Evolutionary conservation across 1,140 invertebrate genomes (phyloP), one percentile per base, ranked within the genome.

Genomic region (Halyomorpha halys): DNA sequence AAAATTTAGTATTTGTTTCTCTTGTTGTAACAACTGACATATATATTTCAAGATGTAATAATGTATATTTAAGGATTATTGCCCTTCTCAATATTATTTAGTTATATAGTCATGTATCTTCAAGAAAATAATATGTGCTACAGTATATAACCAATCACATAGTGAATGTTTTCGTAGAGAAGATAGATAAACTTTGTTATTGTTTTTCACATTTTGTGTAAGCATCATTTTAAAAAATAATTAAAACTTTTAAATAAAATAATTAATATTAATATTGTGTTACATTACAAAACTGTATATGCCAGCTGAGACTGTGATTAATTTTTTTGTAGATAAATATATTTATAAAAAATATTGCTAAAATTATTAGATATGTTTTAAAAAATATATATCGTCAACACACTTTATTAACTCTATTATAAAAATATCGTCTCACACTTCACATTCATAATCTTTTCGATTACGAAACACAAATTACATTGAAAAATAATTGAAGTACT

Each of bases 221-320:
- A 25, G 19, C 18, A 25, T 1, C 15, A 27, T 56, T 56, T 27
- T 21, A 25, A 56, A 14, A 15, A 5, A 25, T 23, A 11, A 56
- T 23, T 56, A 56, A 23, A 3, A 56, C 4, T 56, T 56, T 23
- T 27, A 25, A 23, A 2, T 56, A 56, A 5, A 56, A 23, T 23
- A 56, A 23, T 23, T 23, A 56, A 25, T 23, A 25, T 56, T 23
- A 56, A 15, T 16, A 13, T 2, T 27, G 23, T 56, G 23, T 49
- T 19, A 49, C 47, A 39, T 39, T 6, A 9, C 4, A 39, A 39
- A 39, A 39, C 13, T 39, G 34, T 39, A 49, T 49, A 49, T 49
- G 47, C 19, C 47, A 56, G 53, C 23, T 23, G 23, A 56, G 53
- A 56, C 53, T 56, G 53, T 56, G 53, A 56, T 56, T 56, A 11